A percentile compares a stretch with the other conserved stretches of the same genome.
Evolutionary conservation across 2,888 invertebrate species (phyloP).

Genomic region (Junonia oenone): DNA sequence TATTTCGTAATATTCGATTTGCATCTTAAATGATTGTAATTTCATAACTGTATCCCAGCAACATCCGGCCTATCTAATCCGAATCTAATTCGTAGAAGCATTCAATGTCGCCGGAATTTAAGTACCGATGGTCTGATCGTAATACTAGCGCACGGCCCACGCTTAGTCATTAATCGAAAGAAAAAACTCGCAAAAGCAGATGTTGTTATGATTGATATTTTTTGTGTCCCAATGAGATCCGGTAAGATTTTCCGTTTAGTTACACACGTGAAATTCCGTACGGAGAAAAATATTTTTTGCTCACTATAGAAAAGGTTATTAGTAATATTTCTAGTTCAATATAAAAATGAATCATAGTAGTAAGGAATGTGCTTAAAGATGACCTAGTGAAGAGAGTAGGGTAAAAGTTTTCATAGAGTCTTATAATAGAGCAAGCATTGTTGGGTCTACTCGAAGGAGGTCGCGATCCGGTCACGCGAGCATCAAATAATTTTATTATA

Average conservation of each 20-base stretch:
- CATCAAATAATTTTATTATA: conserved; percentile 25
- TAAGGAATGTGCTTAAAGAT: neutral
- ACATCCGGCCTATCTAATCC: conserved; percentile 39
- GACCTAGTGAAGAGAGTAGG: neutral
- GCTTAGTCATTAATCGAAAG: conserved; percentile 37
- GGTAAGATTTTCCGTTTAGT: conserved; percentile 20
- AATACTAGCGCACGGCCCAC: conserved; percentile 60
- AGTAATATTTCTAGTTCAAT: too few relatives aligned
- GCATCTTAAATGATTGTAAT: conserved; percentile 46
- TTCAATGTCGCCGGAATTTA: conserved; percentile 61
- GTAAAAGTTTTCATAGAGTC: conserved; percentile 9
- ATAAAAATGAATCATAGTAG: too few relatives aligned
- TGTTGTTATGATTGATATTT: neutral
- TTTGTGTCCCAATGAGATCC: conserved; percentile 15
- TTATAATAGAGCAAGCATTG: conserved; percentile 43
- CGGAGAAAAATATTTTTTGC: neutral
- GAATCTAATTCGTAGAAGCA: conserved; percentile 59
- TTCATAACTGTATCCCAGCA: conserved; percentile 43
- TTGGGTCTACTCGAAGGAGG: conserved; percentile 52
- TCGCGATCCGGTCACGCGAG: conserved; percentile 54
- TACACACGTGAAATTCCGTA: neutral
- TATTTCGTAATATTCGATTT: conserved; percentile 30
- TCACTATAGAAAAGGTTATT: neutral
- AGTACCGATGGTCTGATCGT: conserved; percentile 52
- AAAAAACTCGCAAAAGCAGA: conserved; percentile 17